Evolutionary conservation across 64 coral and sea anemone genomes (phyloP).

Genomic region (Montipora capricornis): DNA sequence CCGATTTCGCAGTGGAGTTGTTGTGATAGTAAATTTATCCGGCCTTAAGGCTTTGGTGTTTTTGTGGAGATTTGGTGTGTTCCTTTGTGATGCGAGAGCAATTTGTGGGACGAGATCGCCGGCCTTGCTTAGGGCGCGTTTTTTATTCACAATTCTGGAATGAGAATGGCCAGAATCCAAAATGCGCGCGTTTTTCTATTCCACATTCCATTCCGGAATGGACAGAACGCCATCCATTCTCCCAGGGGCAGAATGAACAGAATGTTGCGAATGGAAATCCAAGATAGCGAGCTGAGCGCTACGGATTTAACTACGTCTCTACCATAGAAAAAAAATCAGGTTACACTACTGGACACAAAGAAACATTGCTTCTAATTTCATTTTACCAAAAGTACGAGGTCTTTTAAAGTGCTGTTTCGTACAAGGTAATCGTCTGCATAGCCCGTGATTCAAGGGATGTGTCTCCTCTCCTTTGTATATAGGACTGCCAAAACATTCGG

Average conservation of each 20-base stretch:
- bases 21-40: too few relatives aligned
- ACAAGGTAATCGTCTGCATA: neutral
- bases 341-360: neutral
- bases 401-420: neutral
- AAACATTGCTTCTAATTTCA: conserved; percentile 10
- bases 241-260: neutral
- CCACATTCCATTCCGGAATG: neutral
- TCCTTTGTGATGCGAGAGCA: too few relatives aligned
- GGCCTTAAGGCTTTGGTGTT: too few relatives aligned
- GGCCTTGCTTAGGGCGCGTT: too few relatives aligned
- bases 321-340: neutral
- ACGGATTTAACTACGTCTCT: neutral
- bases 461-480: too few relatives aligned
- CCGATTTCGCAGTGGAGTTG: too few relatives aligned
- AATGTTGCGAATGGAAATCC: neutral
- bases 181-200: neutral
- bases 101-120: too few relatives aligned
- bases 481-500: too few relatives aligned
- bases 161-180: neutral
- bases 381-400: conserved; percentile 12
- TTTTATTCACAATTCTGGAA: too few relatives aligned
- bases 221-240: neutral
- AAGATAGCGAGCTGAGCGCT: neutral
- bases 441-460: too few relatives aligned
- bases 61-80: too few relatives aligned